Evolutionary conservation across 2,888 invertebrate genomes (phyloP), one percentile per base, ranked within the genome.

Genomic region (Netelia inedita): DNA sequence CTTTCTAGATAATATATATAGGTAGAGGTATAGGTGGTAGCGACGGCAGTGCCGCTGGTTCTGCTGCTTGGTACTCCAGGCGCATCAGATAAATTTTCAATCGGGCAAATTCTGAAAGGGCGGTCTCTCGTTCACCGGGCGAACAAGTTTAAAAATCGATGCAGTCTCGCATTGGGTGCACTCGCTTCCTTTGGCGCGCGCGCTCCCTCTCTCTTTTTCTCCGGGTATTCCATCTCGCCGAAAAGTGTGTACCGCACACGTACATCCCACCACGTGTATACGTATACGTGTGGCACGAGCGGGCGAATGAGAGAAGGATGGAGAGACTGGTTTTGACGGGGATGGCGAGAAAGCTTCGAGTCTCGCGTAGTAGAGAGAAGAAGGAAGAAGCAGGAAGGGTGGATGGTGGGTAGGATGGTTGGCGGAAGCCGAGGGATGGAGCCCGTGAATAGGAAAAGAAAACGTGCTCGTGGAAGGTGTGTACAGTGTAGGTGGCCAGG

Each of bases 51-150:
- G 10, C 9, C 10, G 57, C 57, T 57, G 57, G 16, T 19, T 19
- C 16, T 57, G 16, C 57, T 57, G 57, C 19, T 90, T 90, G 91
- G 89, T 90, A 91, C 90, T 89, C 89, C 83, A 86, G 86, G 89
- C 89, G 89, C 91, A 91, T 92, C 90, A 90, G 91, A 91, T 92
- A 92, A 91, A 92, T 92, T 92, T 92, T 92, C 92, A 92, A 92
- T 92, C 90, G 91, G 88, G 90, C 89, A 92, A 92, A 92, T 92
- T 92, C 91, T 90, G 89, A 92, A 92, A 90, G 89, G 89, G 89
- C 82, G 83, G 73, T 46, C 85, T 65, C 80, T 63, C 76, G 80
- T 83, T 81, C 81, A 85, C 79, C 75, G 76, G 83, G 83, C 80
- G 88, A 89, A 88, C 87, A 90, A 92, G 88, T 91, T 92, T 91